Evolutionary conservation across 2,113 vertebrate species (phyloP).

Genomic region (Helogale parvula): DNA sequence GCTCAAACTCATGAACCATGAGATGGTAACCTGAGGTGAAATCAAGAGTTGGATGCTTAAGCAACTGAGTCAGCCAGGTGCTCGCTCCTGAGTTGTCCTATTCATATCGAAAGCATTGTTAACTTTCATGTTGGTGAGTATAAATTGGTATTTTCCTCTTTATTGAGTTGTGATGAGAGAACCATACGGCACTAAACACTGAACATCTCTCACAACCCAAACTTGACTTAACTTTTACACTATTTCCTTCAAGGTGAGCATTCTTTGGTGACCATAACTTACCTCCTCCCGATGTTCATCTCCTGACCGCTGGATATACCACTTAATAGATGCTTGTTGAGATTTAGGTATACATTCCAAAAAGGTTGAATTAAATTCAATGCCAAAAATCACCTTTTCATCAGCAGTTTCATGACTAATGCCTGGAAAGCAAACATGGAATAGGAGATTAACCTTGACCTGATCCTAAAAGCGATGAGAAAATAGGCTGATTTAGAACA

Average conservation of each 20-base stretch:
- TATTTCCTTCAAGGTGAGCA: conserved; percentile 60
- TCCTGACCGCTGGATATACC: conserved; percentile 93
- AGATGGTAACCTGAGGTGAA: too few relatives aligned
- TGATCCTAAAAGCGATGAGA: conserved; percentile 86
- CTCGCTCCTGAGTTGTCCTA: neutral
- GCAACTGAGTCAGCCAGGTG: too few relatives aligned
- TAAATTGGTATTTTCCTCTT: conserved; percentile 16
- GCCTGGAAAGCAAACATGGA: conserved; percentile 88
- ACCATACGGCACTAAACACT: conserved; percentile 64
- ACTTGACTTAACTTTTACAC: conserved; percentile 35
- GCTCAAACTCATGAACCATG: too few relatives aligned
- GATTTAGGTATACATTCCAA: conserved; percentile 98
- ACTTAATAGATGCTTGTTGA: conserved; percentile 95
- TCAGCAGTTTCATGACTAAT: conserved; percentile 90
- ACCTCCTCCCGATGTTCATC: conserved; percentile 95
- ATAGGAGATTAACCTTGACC: conserved; percentile 87
- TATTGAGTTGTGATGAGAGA: conserved; percentile 63
- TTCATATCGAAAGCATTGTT: neutral
- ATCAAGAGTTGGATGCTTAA: too few relatives aligned
- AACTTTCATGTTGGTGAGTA: neutral
- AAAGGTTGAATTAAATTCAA: conserved; percentile 98
- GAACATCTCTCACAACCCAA: conserved; percentile 61
- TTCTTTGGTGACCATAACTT: conserved; percentile 77
- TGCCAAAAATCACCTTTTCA: conserved; percentile 96
- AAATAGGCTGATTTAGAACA: conserved; percentile 87